These are phyloP conservation scores for Acleris sparsana DNA, from an alignment of 2,888 invertebrate genomes.

Conservation along the genomic window DNA sequence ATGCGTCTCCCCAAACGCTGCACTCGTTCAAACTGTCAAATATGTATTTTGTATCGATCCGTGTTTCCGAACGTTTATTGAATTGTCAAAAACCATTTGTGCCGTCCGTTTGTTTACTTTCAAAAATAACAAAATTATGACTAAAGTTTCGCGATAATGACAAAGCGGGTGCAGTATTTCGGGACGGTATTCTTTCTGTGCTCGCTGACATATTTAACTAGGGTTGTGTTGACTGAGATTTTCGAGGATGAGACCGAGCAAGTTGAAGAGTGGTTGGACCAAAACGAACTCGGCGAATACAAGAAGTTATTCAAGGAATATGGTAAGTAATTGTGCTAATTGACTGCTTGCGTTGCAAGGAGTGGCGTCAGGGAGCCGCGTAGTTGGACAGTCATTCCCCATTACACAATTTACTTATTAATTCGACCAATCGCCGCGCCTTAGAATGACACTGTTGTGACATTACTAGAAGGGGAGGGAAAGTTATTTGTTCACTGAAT, in stretches of 20 bases:
- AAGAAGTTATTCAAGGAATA: conserved; percentile 87
- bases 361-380: background rate
- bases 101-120: conserved; percentile 43
- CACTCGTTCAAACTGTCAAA: conserved; percentile 14
- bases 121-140: conserved; percentile 56
- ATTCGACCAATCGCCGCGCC: conserved; percentile 16
- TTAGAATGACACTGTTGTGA: background rate
- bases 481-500: conserved; percentile 26
- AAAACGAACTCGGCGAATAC: conserved; percentile 88
- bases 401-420: background rate
- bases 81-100: conserved; percentile 39
- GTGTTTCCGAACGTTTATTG: conserved; percentile 31
- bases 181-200: conserved; percentile 64
- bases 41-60: conserved; percentile 30
- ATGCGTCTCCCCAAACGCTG: conserved; percentile 16
- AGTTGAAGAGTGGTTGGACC: conserved; percentile 90
- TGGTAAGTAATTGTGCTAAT: conserved; percentile 81
- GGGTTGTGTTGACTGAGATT: conserved; percentile 66
- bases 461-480: conserved; percentile 20
- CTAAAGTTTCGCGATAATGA: conserved; percentile 61
- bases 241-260: conserved; percentile 83
- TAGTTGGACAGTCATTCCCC: conserved; percentile 4
- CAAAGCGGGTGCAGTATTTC: conserved; percentile 63
- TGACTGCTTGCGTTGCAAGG: conserved; percentile 8
- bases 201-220: conserved; percentile 64